Evolutionary conservation across 2,888 invertebrate species (phyloP).

Genomic region (Nesidiocoris tenuis): DNA sequence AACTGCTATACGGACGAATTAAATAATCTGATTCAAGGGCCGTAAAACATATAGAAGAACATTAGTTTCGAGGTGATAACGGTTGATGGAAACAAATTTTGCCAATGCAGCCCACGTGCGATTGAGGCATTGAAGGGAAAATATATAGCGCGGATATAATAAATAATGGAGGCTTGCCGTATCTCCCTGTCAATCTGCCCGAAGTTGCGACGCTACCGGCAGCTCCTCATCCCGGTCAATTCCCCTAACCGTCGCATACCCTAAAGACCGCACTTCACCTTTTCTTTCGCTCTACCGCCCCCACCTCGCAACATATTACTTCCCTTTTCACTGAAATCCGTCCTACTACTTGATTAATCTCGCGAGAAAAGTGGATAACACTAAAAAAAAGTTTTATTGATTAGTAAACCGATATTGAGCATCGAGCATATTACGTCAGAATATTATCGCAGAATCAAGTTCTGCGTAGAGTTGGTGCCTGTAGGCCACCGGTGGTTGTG

Average conservation of each 20-base stretch:
- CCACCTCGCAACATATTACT: not conserved
- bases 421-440: too few relatives aligned
- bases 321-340: not conserved
- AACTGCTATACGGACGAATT: too few relatives aligned
- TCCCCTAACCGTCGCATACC: not conserved
- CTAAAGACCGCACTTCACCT: too few relatives aligned
- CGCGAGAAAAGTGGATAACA: not conserved
- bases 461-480: too few relatives aligned
- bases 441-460: too few relatives aligned
- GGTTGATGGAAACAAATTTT: not conserved
- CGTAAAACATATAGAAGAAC: too few relatives aligned
- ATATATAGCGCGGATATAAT: not conserved
- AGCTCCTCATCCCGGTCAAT: not conserved
- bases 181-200: not conserved
- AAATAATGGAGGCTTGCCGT: not conserved
- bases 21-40: too few relatives aligned
- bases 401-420: too few relatives aligned
- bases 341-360: not conserved
- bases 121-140: not conserved
- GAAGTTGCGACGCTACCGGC: not conserved
- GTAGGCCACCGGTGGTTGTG: too few relatives aligned
- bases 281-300: not conserved
- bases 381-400: too few relatives aligned
- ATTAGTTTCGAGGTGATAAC: not conserved
- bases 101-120: not conserved